Evolutionary conservation across 2,113 vertebrate species (phyloP), one percentile per base, ranked within the genome.

Genomic region (Ochotona curzoniae): DNA sequence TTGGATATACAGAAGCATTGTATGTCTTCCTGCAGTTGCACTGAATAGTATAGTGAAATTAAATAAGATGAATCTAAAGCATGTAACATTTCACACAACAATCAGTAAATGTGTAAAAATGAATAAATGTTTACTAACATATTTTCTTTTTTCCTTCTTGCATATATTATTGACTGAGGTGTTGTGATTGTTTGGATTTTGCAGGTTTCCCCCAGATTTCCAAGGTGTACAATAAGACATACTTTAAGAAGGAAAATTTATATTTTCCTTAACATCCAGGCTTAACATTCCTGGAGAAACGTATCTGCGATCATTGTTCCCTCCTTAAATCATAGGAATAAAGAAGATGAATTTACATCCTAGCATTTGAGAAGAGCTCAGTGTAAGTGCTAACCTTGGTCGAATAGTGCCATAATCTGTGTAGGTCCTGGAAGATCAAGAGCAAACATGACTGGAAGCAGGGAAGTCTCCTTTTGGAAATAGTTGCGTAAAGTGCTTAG

Each of bases 41-140:
- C 47, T 74, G 76, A 89, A 82, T 54, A 91, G 93, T 96, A 94
- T 93, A 94, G 75, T 82, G 83, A 89, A 92, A 94, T 94, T 81
- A 94, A 94, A 28, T 38, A 91, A 82, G 25, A 87, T 70, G 64
- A 91, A 91, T 84, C 12, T 44, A 90, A 91, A 70, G 82, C 38
- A 93, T 87, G 38, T 44, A 44, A 44, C 11, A 61, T 49, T 30
- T 57, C 28, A 44, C 23, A 44, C 38, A 44, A 44, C 38, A 44
- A 44, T 44, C 38, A 44, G 38, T 44, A 44, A 44, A 44, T 44
- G 38, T 44, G 38, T 44, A 44, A 44, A 44, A 44, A 44, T 44
- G 38, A 44, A 44, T 44, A 44, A 44, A 44, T 44, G 38, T 44
- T 44, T 44, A 44, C 38, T 3, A 44, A 44, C 38, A 44, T 44